These are phyloP conservation scores for Zalophus californianus DNA, from an alignment of 2,797 vertebrate species.

Conservation along the genomic window DNA sequence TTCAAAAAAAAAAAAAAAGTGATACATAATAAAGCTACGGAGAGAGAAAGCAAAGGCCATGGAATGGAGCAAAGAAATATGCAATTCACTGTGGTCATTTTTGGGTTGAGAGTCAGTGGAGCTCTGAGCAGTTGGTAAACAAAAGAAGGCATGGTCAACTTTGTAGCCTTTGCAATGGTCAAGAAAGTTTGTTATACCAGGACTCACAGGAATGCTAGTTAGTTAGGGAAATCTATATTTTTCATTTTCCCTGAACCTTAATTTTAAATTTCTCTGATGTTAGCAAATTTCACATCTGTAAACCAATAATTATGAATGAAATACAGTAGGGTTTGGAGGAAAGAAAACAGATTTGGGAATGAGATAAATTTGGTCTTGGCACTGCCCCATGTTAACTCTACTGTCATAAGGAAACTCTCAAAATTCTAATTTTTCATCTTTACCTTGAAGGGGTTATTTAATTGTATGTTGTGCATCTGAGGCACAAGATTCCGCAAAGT, in stretches of 20 bases:
- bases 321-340: neutral
- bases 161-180: neutral
- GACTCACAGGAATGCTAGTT: neutral
- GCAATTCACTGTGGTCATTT: neutral
- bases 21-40: neutral
- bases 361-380: neutral
- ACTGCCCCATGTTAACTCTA: neutral
- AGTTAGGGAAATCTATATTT: neutral
- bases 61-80: neutral
- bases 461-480: neutral
- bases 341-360: neutral
- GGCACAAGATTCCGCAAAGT: neutral
- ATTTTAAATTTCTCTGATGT: neutral
- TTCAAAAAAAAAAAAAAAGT: neutral
- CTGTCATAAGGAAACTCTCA: neutral
- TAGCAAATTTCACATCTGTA: neutral
- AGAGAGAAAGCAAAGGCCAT: neutral
- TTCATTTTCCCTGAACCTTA: neutral
- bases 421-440: neutral
- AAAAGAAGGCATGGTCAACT: neutral
- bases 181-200: neutral
- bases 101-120: neutral
- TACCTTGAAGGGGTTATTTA: neutral
- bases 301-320: conserved; percentile 2
- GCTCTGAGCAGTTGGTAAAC: neutral